Conservation (phyloP, 2,797 vertebrate genomes). For the Carapus acus region DNA sequence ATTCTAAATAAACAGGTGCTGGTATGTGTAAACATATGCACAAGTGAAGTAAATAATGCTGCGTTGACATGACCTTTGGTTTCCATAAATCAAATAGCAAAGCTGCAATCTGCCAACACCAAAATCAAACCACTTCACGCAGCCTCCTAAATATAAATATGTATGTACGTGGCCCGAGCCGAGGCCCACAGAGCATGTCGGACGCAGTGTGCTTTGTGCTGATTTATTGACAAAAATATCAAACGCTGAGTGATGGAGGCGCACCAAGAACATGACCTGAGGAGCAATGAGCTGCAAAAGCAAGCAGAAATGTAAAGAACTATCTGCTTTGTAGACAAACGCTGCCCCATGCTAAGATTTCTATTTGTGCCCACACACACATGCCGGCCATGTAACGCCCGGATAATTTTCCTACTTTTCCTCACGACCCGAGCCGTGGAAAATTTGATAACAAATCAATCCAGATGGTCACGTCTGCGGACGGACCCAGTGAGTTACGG, state of each 20-base stretch:
- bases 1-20: constrained; percentile 13
- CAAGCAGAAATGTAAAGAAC: constrained; percentile 64
- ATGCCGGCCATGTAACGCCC: constrained; percentile 53
- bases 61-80: constrained; percentile 60
- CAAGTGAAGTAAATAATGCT: constrained; percentile 44
- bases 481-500: constrained; percentile 46
- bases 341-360: constrained; percentile 49
- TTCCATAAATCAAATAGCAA: constrained; percentile 63
- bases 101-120: constrained; percentile 42
- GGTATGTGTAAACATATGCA: constrained; percentile 47
- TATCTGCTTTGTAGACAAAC: constrained; percentile 61
- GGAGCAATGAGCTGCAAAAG: constrained; percentile 70
- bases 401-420: constrained; percentile 43
- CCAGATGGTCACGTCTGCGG: constrained; percentile 35
- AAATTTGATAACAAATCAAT: constrained; percentile 69
- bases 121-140: constrained; percentile 64
- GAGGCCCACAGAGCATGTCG: constrained; percentile 64
- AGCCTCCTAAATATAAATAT: constrained; percentile 67
- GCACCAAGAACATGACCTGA: constrained; percentile 63
- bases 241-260: constrained; percentile 69
- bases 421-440: constrained; percentile 36
- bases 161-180: constrained; percentile 59
- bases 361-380: constrained; percentile 54
- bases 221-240: constrained; percentile 77
- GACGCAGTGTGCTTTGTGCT: constrained; percentile 60